These are phyloP conservation scores for Brenthis hecate DNA, from an alignment of 2,888 invertebrate species.

Conservation along the genomic window DNA sequence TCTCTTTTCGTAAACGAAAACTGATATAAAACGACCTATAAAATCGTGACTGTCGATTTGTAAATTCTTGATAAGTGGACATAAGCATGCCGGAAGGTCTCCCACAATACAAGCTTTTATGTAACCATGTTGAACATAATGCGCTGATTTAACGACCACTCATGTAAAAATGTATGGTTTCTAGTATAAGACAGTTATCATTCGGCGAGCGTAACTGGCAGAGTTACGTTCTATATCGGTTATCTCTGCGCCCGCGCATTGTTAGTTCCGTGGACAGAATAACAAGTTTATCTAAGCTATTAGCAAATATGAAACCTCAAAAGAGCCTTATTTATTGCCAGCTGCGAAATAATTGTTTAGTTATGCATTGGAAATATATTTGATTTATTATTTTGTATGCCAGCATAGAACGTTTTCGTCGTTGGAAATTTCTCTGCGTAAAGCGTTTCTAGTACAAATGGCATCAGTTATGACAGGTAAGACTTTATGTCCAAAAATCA, in stretches of 20 bases:
- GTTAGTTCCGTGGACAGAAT: slow-evolving; percentile 76
- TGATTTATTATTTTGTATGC: slow-evolving; percentile 23
- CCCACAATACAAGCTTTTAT: slow-evolving; percentile 35
- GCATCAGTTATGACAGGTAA: not conserved
- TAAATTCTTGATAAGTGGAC: slow-evolving; percentile 61
- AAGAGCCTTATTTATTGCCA: slow-evolving; percentile 57
- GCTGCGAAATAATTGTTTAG: slow-evolving; percentile 31
- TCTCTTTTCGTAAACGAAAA: slow-evolving; percentile 44
- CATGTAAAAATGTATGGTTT: slow-evolving; percentile 64
- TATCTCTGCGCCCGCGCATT: slow-evolving; percentile 67
- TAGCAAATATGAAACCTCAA: slow-evolving; percentile 72
- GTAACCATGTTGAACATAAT: slow-evolving; percentile 51
- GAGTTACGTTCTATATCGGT: slow-evolving; percentile 60
- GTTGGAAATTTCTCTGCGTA: not conserved
- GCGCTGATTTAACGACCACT: slow-evolving; percentile 59
- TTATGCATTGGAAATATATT: slow-evolving; percentile 25
- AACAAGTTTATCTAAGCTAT: slow-evolving; percentile 69
- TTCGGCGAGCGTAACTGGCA: slow-evolving; percentile 63
- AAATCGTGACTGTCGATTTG: slow-evolving; percentile 66
- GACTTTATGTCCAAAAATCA: not conserved
- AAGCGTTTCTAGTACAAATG: not conserved
- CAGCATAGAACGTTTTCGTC: not conserved
- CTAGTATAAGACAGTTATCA: slow-evolving; percentile 62
- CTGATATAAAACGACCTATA: slow-evolving; percentile 56
- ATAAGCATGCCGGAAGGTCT: slow-evolving; percentile 52